Base-by-base conservation (phyloP, 2,888 invertebrate genomes). In the Acanthococcus lagerstroemiae region DNA sequence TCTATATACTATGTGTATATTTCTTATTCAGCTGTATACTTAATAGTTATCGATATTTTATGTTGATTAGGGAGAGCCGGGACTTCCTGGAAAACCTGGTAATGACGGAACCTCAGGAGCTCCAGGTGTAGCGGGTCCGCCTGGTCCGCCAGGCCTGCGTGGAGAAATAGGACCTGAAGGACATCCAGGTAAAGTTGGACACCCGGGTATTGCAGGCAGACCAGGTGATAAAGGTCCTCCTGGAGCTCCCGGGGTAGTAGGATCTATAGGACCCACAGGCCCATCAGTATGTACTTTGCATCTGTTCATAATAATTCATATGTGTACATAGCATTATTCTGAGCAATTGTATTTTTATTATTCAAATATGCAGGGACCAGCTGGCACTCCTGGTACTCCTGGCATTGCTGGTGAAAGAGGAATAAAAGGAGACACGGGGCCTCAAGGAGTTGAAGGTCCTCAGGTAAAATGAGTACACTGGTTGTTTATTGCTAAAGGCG, bases 71-170 rank as follows among this genome's bases (percentile, higher is more conserved):
- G 72, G 72, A 15, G 80, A 86, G 24, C 86, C 87, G 7, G 91
- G 90, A 67, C 77, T 87, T 70, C 86, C 86, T 2, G 90, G 90
- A 73, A 85, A 86, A 74, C 77, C 84, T 61, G 90, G 90, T 69
- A 79, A 82, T 73, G 82, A 85, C 73, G 90, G 90, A 58, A 80
- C 80, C 65, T 75, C 81, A 50, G 88, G 88, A 4, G 65, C 65
- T 45, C 9, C 25, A 50, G 68, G 87, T 4, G 80, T 82, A 54
- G 78, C 83, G 19, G 91, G 93, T 37, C 74, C 81, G 27, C 79
- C 84, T 50, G 90, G 90, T 46, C 76, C 80, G 45, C 77, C 83
- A 1, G 88, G 89, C 0, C 80, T 81, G 1, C 80, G 83, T 66
- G 91, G 90, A 12, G 88, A 88, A 73, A 78, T 82, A 54, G 87